Conservation (phyloP, 2,797 vertebrate species). For the Mastacembelus armatus region DNA sequence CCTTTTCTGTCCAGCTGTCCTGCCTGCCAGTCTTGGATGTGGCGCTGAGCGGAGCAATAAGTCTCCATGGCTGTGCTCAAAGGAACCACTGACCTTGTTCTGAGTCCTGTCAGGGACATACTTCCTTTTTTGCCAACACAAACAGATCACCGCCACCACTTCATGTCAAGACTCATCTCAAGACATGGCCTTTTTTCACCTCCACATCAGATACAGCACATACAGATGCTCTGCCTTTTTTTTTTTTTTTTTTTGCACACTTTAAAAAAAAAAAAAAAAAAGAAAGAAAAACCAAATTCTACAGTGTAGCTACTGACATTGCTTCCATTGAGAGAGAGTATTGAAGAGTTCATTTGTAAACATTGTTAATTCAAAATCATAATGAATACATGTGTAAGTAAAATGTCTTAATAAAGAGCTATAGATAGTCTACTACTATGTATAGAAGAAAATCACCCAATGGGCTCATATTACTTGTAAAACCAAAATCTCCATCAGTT, state of each 20-base stretch:
- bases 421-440: constrained; percentile 1
- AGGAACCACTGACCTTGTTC: constrained; percentile 63
- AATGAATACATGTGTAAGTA: constrained; percentile 23
- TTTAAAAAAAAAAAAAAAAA: too few species aligned
- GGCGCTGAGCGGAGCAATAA: constrained; percentile 35
- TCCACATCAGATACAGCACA: constrained; percentile 36
- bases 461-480: constrained; percentile 44
- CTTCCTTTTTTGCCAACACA: constrained; percentile 51
- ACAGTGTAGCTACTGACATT: constrained; percentile 15
- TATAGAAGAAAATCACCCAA: constrained; percentile 32
- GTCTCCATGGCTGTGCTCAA: constrained; percentile 41
- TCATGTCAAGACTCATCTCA: constrained; percentile 56
- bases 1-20: constrained; percentile 36
- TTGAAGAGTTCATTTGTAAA: constrained; percentile 14
- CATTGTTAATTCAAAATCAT: constrained; percentile 1
- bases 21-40: constrained; percentile 48
- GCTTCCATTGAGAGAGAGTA: constrained; percentile 33
- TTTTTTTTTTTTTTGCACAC: constrained; percentile 11
- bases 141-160: constrained; percentile 53
- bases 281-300: constrained; percentile 2
- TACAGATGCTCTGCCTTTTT: constrained; percentile 27
- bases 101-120: constrained; percentile 50
- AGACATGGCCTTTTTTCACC: constrained; percentile 54
- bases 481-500: constrained; percentile 56
- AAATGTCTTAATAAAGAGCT: constrained; percentile 29